These are phyloP conservation scores for Nomada goodeniana DNA, from an alignment of 2,888 invertebrate species.

Conservation along the genomic window DNA sequence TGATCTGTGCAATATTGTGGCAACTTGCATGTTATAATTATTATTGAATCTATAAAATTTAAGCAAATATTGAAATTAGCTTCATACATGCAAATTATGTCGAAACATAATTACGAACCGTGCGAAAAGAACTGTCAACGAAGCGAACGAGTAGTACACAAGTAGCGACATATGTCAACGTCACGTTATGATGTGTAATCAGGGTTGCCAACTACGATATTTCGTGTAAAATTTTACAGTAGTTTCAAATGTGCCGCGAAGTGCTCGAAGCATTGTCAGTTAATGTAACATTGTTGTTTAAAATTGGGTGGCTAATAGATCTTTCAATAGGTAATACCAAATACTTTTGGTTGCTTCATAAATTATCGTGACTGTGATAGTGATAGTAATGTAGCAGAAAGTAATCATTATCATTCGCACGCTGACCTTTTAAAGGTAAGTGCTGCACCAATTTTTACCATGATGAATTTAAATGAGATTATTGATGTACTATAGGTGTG, in stretches of 20 bases:
- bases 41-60: neutral
- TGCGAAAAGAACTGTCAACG: constrained; percentile 44
- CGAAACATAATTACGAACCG: constrained; percentile 24
- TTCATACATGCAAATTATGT: neutral
- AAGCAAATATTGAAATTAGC: constrained; percentile 4
- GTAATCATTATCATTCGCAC: neutral
- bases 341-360: too few species aligned
- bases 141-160: neutral
- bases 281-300: neutral
- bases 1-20: neutral
- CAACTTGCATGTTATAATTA: neutral
- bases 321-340: neutral
- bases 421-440: neutral
- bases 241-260: neutral
- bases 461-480: constrained; percentile 1
- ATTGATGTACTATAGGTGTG: neutral
- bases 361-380: neutral
- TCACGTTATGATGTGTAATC: constrained; percentile 49
- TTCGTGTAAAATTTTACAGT: neutral
- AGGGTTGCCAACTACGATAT: constrained; percentile 28
- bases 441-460: neutral
- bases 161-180: constrained; percentile 37
- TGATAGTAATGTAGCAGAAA: neutral
- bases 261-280: neutral
- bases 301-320: neutral